Evolutionary conservation across 2,888 invertebrate species (phyloP).

Genomic region (Diachrysia chrysitis): DNA sequence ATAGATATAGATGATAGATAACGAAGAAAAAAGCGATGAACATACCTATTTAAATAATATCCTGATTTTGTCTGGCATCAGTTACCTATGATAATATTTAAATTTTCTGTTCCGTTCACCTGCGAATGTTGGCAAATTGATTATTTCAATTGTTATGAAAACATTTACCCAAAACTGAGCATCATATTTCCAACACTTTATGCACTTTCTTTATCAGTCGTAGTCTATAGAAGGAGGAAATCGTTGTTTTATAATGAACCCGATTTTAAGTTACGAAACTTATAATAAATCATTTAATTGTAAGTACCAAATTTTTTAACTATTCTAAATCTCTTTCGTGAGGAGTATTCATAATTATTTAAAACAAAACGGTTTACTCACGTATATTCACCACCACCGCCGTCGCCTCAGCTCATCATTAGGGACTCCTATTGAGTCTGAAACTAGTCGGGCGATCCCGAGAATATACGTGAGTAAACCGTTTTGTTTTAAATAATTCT

Average conservation of each 20-base stretch:
- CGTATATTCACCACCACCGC: no score
- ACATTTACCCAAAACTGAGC: neutral
- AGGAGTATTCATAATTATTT: no score
- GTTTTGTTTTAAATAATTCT: no score
- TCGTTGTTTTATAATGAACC: neutral
- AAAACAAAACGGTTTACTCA: no score
- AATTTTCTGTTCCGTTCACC: neutral
- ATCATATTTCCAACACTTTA: neutral
- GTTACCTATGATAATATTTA: neutral
- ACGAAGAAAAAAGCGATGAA: neutral
- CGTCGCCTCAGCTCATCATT: no score
- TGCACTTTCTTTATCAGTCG: no score
- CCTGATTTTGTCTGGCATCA: neutral
- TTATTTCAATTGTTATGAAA: neutral
- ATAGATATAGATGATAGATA: no score
- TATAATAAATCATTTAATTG: neutral
- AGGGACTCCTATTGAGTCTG: no score
- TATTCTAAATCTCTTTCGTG: no score
- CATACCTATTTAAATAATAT: neutral
- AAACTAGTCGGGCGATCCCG: no score
- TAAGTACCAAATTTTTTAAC: no score
- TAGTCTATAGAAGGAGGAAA: neutral
- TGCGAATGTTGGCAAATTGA: neutral
- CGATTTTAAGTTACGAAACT: neutral
- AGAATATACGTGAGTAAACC: no score